A percentile compares a stretch with the other conserved stretches of the same genome.
These are phyloP conservation scores for Synanthedon tipuliformis DNA, from an alignment of 2,888 invertebrate genomes.

Conservation along the genomic window DNA sequence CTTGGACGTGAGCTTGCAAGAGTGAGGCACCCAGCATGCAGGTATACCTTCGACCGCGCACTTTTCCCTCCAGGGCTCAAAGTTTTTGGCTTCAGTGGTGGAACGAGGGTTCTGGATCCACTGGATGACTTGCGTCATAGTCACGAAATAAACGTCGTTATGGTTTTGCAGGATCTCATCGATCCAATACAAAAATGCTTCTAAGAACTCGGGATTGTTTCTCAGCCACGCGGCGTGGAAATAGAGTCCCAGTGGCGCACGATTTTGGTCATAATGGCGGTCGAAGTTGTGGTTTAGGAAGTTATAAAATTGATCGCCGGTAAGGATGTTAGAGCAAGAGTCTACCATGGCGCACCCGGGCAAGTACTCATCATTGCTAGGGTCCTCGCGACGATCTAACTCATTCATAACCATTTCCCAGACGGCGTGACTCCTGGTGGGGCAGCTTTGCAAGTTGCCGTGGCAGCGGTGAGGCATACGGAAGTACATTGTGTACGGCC, in stretches of 20 bases:
- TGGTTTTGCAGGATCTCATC: slow-evolving; percentile 87
- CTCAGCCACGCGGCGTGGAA: slow-evolving; percentile 95
- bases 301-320: slow-evolving; percentile 93
- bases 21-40: slow-evolving; percentile 89
- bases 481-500: slow-evolving; percentile 99
- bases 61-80: slow-evolving; percentile 95
- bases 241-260: slow-evolving; percentile 89
- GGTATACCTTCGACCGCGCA: slow-evolving; percentile 87
- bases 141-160: slow-evolving; percentile 93
- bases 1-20: slow-evolving; percentile 91
- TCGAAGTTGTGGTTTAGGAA: slow-evolving; percentile 95
- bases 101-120: slow-evolving; percentile 95
- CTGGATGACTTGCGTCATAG: slow-evolving; percentile 96
- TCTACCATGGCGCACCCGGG: slow-evolving; percentile 96
- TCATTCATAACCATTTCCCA: slow-evolving; percentile 98
- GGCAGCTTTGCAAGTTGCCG: slow-evolving; percentile 91
- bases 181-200: slow-evolving; percentile 93
- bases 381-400: slow-evolving; percentile 90
- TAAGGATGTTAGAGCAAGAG: slow-evolving; percentile 92
- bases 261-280: slow-evolving; percentile 90
- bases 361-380: slow-evolving; percentile 87
- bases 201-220: slow-evolving; percentile 91
- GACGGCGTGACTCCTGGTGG: slow-evolving; percentile 91
- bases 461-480: slow-evolving; percentile 95
- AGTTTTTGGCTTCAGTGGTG: slow-evolving; percentile 86